Evolutionary conservation across 2,888 invertebrate species (phyloP).

Genomic region (Vesta saturnalis): DNA sequence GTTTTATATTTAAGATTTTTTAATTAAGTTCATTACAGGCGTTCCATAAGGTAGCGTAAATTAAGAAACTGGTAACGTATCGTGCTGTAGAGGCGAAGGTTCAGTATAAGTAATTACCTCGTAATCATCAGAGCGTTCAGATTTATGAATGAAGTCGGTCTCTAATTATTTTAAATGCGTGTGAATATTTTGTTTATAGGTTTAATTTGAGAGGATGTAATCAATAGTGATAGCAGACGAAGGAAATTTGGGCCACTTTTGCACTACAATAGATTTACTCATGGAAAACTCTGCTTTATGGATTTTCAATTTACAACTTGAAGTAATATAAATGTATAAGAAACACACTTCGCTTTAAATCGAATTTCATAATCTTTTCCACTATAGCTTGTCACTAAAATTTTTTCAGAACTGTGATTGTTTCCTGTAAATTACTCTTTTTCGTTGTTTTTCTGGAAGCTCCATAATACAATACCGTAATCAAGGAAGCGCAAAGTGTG

Average conservation of each 20-base stretch:
- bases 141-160: slow-evolving; percentile 9
- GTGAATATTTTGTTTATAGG: background rate
- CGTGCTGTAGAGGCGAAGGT: background rate
- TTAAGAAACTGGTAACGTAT: background rate
- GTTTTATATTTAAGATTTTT: background rate
- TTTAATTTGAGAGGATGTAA: background rate
- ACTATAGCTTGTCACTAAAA: no score
- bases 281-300: background rate
- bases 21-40: background rate
- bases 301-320: no score
- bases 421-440: no score
- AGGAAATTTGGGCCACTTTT: slow-evolving; percentile 33
- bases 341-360: no score
- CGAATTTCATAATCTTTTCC: no score
- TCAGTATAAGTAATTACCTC: slow-evolving; percentile 11
- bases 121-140: slow-evolving; percentile 8
- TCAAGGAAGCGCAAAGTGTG: background rate
- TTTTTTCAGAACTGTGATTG: no score
- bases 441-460: no score
- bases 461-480: background rate
- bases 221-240: background rate
- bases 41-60: background rate
- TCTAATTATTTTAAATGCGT: background rate
- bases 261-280: slow-evolving; percentile 33
- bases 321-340: no score